Percentiles rank a stretch among this genome's conserved stretches.
phyloP scores from a whole-genome alignment of 2,113 vertebrate genomes.

The Anhinga rufa region DNA sequence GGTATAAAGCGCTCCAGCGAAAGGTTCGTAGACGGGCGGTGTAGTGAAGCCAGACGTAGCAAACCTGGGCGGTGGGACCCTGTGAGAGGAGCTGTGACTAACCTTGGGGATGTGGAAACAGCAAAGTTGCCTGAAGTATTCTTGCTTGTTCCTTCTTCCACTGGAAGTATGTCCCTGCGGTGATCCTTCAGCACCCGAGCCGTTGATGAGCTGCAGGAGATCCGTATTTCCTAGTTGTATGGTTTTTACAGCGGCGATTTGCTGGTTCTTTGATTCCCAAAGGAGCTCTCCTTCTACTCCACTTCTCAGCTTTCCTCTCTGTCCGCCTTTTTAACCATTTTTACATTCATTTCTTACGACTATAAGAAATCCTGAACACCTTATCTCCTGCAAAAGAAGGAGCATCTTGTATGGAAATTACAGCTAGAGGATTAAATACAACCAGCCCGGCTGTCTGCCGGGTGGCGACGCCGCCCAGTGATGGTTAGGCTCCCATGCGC shows the following conservation, averaged over 20 bases:
- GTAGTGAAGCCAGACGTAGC: background rate
- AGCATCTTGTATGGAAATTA: background rate
- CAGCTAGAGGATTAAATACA: accelerated
- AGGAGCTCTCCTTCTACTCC: slow-evolving; percentile 21
- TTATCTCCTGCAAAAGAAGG: slow-evolving; percentile 1
- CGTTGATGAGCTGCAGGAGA: background rate
- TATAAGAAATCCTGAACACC: slow-evolving; percentile 30
- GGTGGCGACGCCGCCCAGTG: background rate
- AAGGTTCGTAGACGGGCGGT: background rate
- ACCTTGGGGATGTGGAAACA: background rate
- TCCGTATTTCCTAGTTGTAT: accelerated
- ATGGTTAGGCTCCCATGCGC: accelerated
- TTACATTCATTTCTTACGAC: background rate
- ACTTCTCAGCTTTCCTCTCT: slow-evolving; percentile 1
- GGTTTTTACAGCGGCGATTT: background rate
- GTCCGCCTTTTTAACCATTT: background rate
- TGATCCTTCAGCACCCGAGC: background rate
- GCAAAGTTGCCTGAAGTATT: background rate
- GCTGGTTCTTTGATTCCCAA: slow-evolving; percentile 43
- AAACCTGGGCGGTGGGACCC: background rate
- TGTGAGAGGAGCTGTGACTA: background rate
- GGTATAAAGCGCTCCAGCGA: background rate
- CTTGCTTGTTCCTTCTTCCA: background rate
- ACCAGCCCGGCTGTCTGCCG: accelerated
- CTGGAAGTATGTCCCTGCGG: accelerated